Evolutionary conservation across 2,113 vertebrate genomes (phyloP), one percentile per base, ranked within the genome.

Genomic region (Mesocricetus auratus): DNA sequence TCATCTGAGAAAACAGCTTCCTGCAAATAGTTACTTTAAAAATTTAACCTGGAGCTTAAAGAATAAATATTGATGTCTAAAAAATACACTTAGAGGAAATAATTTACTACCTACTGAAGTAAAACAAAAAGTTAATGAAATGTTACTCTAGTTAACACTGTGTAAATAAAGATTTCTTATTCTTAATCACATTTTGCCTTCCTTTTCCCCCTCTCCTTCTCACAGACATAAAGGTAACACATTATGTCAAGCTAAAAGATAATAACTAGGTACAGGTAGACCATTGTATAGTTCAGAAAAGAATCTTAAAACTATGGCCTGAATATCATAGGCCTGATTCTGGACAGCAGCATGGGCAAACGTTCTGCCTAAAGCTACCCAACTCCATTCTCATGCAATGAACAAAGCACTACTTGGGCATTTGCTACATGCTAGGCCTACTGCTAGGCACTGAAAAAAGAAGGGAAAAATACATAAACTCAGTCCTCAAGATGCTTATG

Each of bases 91-190:
- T 66, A 68, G 36, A 77, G 2, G 60, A 89, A 89, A 68, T 73
- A 60, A 53, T 60, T 92, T 62, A 47, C 62, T 92, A 86, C 29
- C 91, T 56, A n/a, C 5, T 53, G 19, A 91, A 29, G 36, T 39
- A 74, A n/a, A 66, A 75, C n/a, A 88, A 77, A 36, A 88, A 85
- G 81, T 81, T 58, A 92, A 77, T 45, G 24, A 91, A 58, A 56
- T 26, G 26, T 81, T 64, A 45, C 26, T 86, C 16, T 79, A 5
- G 24, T 89, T 95, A 91, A 81, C 16, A 17, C 12, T 83, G 17
- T 68, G 36, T 91, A 78, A 47, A 95, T 83, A 88, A 88, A 75
- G 45, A 47, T n/a, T 45, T 83, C 12, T 86, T 79, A 45, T 53
- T 83, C 3, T 77, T 82, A 50, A 45, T 73, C 53, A 64, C n/a